Evolutionary conservation across 2,113 vertebrate species (phyloP).

Genomic region (Seriola dumerili): DNA sequence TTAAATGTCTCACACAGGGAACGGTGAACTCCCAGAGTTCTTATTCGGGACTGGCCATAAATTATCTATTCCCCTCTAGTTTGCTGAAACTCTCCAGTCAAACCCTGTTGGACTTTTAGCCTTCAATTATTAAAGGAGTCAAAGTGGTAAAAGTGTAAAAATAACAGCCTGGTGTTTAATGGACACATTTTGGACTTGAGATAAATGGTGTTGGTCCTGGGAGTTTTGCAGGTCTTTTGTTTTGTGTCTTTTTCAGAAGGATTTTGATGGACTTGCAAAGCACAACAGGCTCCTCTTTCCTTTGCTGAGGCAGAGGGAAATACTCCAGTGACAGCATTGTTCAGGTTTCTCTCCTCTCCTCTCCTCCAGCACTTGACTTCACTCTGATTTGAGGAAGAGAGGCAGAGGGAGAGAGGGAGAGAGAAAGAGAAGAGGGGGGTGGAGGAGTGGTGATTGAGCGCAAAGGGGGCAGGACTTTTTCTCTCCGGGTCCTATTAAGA

Average conservation of each 20-base stretch:
- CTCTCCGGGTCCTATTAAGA: conserved; percentile 84
- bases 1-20: conserved; percentile 46
- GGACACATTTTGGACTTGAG: background rate
- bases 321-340: conserved; percentile 59
- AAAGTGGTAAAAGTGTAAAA: conserved; percentile 65
- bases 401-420: conserved; percentile 40
- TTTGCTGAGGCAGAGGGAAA: conserved; percentile 32
- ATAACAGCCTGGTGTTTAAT: conserved; percentile 42
- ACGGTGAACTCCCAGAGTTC: conserved; percentile 54
- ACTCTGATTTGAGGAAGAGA: conserved; percentile 72
- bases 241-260: background rate
- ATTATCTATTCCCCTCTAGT: conserved; percentile 74
- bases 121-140: conserved; percentile 76
- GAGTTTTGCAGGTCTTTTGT: background rate
- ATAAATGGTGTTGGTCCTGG: conserved; percentile 18
- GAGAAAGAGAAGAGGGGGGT: conserved; percentile 32
- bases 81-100: conserved; percentile 50
- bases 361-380: conserved; percentile 79
- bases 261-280: background rate
- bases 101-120: conserved; percentile 17
- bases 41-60: conserved; percentile 70
- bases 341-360: conserved; percentile 47
- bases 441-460: conserved; percentile 79
- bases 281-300: conserved; percentile 11
- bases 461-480: conserved; percentile 85